phyloP scores from a whole-genome alignment of 1,140 invertebrate genomes.

The Drosophila orena region DNA sequence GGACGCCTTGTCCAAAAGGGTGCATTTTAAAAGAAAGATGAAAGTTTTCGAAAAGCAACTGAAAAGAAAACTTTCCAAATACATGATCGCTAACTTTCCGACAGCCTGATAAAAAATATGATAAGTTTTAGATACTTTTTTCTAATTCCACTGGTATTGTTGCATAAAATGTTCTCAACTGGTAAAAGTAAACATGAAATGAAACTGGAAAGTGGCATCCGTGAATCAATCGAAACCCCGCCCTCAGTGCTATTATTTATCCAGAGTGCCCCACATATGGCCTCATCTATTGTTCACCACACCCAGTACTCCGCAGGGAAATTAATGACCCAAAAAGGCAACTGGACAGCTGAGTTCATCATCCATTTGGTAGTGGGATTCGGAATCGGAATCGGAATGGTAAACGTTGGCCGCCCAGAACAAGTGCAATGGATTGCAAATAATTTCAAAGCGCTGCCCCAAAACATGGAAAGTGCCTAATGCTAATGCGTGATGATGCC shows the following conservation, averaged over 20 bases:
- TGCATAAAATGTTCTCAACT: background rate
- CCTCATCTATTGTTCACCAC: constrained; percentile 33
- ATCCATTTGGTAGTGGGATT: constrained; percentile 8
- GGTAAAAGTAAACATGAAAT: background rate
- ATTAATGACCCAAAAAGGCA: constrained; percentile 41
- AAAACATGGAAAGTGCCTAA: constrained; percentile 25
- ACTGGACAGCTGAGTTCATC: constrained; percentile 40
- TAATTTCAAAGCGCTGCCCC: constrained; percentile 18
- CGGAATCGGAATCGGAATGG: background rate
- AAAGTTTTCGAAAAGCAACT: too few relatives aligned
- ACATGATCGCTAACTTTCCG: too few relatives aligned
- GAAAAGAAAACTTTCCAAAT: too few relatives aligned
- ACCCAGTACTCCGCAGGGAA: constrained; percentile 5
- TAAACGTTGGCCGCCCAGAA: background rate
- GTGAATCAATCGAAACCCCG: constrained; percentile 17
- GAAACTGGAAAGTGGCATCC: background rate
- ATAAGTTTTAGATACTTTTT: too few relatives aligned
- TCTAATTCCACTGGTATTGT: background rate
- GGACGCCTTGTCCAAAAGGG: too few relatives aligned
- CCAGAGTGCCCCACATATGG: constrained; percentile 20
- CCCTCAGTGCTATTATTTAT: constrained; percentile 24
- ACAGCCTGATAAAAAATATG: too few relatives aligned
- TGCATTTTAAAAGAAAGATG: too few relatives aligned
- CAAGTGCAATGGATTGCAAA: constrained; percentile 49
- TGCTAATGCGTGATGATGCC: constrained; percentile 52